Evolutionary conservation across 2,113 vertebrate genomes (phyloP), one percentile per base, ranked within the genome.

Genomic region (Sula dactylatra): DNA sequence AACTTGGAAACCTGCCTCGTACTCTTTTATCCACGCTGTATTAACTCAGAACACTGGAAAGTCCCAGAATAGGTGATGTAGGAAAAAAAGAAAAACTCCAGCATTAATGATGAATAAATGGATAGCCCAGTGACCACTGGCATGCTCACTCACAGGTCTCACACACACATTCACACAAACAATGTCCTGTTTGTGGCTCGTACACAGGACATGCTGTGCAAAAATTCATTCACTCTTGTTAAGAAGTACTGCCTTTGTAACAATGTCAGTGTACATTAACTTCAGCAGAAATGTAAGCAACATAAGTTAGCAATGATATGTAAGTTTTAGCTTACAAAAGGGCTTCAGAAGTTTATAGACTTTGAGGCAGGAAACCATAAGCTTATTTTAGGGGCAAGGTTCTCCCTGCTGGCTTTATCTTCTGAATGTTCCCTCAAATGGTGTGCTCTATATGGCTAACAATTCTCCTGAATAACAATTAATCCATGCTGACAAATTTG

Each of bases 401-500:
- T 74, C 45, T 80, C 71, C 79, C 25, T 84, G 66, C 38, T 61
- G 49, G 13, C 15, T 72, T 94, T 65, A 21, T 87, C 76, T 84
- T 97, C 70, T 64, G 72, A 91, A 56, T 71, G 17, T 42, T 50
- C 18, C 34, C 55, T 85, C 64, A 86, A 82, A 86, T 71, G 54
- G n/a, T 96, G 44, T 90, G 49, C 55, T 74, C 84, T 67, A 10
- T 38, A 42, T 86, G 66, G 24, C 21, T 97, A 95, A 95, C 70
- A 89, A n/a, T 86, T 93, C 69, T 88, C 36, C n/a, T 16, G 14
- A 87, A 67, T 55, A 93, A 58, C 73, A 91, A 84, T 79, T 96
- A 97, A 96, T 82, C 31, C 44, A 92, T 55, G 47, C 21, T 86
- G 81, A 65, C 47, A 84, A 95, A 69, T 92, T 90, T 86, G 81